Percentiles rank a stretch among this genome's conserved stretches.
Conservation (phyloP, 2,888 invertebrate genomes). For the Caenorhabditis sulstoni region DNA sequence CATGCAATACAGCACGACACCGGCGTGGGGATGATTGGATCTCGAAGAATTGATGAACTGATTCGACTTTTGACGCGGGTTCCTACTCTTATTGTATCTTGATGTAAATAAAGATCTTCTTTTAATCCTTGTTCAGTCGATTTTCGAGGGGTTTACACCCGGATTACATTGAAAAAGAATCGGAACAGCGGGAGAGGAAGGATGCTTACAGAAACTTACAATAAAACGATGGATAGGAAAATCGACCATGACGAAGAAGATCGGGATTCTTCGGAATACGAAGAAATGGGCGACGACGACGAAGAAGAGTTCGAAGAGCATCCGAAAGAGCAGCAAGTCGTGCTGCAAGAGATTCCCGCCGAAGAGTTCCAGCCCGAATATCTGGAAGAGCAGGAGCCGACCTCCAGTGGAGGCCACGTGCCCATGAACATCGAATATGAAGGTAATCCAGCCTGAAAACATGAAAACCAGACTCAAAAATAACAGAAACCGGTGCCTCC, state of each 20-base stretch:
- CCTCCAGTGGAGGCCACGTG: background rate
- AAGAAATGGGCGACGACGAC: slow-evolving; percentile 44
- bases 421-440: slow-evolving; percentile 34
- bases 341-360: background rate
- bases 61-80: too few species aligned
- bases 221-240: background rate
- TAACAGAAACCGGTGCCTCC: too few species aligned
- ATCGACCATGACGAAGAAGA: slow-evolving; percentile 58
- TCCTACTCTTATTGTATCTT: too few species aligned
- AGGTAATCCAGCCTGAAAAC: slow-evolving; percentile 8
- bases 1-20: slow-evolving; percentile 69
- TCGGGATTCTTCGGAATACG: slow-evolving; percentile 55
- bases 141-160: background rate
- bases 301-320: slow-evolving; percentile 24
- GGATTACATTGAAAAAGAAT: background rate
- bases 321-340: background rate
- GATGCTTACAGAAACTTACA: background rate
- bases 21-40: slow-evolving; percentile 65
- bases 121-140: background rate
- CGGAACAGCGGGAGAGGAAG: slow-evolving; percentile 7
- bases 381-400: slow-evolving; percentile 8
- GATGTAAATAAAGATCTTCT: background rate
- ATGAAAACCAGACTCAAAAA: too few species aligned
- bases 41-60: too few species aligned
- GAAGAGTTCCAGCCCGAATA: slow-evolving; percentile 18